Conservation (phyloP, 2,113 vertebrate genomes). For the Brienomyrus brachyistius region DNA sequence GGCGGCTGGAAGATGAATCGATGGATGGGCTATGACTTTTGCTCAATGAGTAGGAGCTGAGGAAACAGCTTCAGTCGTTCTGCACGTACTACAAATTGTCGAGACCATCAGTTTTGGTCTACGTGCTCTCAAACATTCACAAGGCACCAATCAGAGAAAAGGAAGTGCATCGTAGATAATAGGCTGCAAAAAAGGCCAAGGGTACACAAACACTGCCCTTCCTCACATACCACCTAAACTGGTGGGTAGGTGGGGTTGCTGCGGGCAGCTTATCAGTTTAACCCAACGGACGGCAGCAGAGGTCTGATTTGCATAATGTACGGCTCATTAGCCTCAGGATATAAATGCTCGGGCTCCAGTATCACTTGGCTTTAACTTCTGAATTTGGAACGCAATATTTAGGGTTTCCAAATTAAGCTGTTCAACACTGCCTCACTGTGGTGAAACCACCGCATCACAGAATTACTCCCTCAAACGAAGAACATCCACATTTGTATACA, state of each 20-base stretch:
- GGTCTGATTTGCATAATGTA: not conserved
- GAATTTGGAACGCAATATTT: not conserved
- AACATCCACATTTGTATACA: not conserved
- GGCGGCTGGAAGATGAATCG: not conserved
- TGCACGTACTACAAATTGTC: not conserved
- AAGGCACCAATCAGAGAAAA: not conserved
- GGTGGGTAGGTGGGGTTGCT: not conserved
- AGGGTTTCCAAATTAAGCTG: constrained; percentile 1
- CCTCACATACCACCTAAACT: not conserved
- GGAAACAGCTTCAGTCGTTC: not conserved
- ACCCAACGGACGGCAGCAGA: constrained; percentile 12
- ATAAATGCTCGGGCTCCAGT: constrained; percentile 8
- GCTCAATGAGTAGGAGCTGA: not conserved
- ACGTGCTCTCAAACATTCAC: not conserved
- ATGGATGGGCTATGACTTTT: not conserved
- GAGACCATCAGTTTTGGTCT: not conserved
- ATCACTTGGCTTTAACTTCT: not conserved
- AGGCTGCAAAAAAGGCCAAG: not conserved
- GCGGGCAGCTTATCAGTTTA: not conserved
- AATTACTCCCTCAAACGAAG: not conserved
- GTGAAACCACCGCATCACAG: not conserved
- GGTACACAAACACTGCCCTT: not conserved
- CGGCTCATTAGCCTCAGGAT: constrained; percentile 10
- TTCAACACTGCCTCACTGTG: not conserved
- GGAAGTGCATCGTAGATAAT: not conserved